Evolutionary conservation across 2,888 invertebrate genomes (phyloP), one percentile per base, ranked within the genome.

Genomic region (Chaetoderma sp.): DNA sequence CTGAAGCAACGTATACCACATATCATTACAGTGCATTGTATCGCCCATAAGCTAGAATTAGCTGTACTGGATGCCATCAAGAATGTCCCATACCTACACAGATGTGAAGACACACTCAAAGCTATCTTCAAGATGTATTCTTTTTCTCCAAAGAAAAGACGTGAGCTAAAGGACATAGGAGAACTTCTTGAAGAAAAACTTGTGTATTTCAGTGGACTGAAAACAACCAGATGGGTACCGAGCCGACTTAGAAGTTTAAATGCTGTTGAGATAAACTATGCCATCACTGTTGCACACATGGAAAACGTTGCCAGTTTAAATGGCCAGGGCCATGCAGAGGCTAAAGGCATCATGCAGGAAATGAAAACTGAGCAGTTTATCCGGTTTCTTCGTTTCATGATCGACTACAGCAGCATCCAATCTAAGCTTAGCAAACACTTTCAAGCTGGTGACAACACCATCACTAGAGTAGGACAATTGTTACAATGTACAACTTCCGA

Each of bases 81-180:
- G 45, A n/a, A 23, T 3, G 50, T 55, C 13, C 49, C 60, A 0
- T 61, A 65, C 33, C 28, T 61, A 54, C 13, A 32, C 6, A 21
- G 30, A n/a, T 65, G 61, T 61, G 67, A 70, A 50, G 52, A 49
- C 16, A 65, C 57, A 10, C 25, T 67, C 1, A 67, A 63, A 55
- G 16, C 47, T 13, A 47, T 47, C 21, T 47, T 47, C 21, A 47
- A 47, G 47, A 21, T 52, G n/a, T 52, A 52, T 18, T 28, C 21
- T 18, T 52, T 13, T 52, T 52, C 52, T 8, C 10, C 52, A 13
- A 52, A 52, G 18, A 52, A 28, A 25, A 13, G 27, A 23, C 25
- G 52, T 6, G 52, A 52, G 28, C 25, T 52, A 5, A 18, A 23
- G 13, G 27, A 52, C 16, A 28, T 52, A 8, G 47, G 47, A 8